Percentiles rank a stretch among this genome's conserved stretches.
phyloP scores from a whole-genome alignment of 23 tunicate species.

The Halocynthia aurantium region DNA sequence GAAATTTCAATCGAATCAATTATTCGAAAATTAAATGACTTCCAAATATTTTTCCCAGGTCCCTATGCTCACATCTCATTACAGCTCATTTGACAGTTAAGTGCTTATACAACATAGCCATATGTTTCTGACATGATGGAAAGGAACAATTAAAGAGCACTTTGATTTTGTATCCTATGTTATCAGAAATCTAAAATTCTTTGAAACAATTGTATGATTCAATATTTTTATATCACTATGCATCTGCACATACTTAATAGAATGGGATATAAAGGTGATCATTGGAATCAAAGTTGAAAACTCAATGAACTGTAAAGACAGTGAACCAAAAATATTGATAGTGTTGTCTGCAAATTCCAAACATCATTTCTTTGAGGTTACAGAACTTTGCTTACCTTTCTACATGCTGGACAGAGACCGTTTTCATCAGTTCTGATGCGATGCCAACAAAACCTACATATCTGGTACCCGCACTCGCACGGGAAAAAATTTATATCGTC shows the following conservation, averaged over 20 bases:
- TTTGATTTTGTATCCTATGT: not conserved
- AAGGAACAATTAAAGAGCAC: not conserved
- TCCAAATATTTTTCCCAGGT: no score
- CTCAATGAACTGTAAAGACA: not conserved
- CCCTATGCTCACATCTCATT: no score
- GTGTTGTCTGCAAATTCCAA: no score
- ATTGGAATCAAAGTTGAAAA: not conserved
- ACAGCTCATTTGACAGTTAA: no score
- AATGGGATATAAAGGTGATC: not conserved
- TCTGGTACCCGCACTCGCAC: constrained; percentile 93
- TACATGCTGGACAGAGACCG: constrained; percentile 91
- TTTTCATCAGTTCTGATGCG: constrained; percentile 77
- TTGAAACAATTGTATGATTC: not conserved
- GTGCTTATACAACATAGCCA: no score
- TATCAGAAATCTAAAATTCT: no score
- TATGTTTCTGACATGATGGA: not conserved
- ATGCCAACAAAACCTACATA: constrained; percentile 99
- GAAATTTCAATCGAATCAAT: no score
- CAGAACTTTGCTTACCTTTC: constrained; percentile 47
- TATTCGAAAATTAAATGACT: no score
- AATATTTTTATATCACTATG: no score
- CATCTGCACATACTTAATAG: not conserved
- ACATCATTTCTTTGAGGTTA: not conserved
- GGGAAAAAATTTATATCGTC: constrained; percentile 97
- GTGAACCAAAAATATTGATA: not conserved